Evolutionary conservation across 2,888 invertebrate genomes (phyloP).

Genomic region (Taphrorychus bicolor): DNA sequence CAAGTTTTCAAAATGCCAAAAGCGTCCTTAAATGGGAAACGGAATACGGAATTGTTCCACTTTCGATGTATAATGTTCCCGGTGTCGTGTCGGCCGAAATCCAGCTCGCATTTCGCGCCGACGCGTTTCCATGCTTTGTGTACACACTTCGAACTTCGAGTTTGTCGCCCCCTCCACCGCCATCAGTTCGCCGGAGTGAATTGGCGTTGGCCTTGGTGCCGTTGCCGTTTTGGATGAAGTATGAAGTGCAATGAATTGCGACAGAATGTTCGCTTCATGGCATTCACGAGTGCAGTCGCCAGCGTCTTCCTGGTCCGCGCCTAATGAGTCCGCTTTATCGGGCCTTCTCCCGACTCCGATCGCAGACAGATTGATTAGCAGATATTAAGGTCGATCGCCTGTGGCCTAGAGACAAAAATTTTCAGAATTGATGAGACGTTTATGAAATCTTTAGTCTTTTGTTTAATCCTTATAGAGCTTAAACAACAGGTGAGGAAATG

Average conservation of each 20-base stretch:
- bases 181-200: background rate
- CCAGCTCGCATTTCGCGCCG: background rate
- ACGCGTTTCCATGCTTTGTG: background rate
- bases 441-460: too few relatives aligned
- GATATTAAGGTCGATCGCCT: too few relatives aligned
- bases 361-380: too few relatives aligned
- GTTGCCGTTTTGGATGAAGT: background rate
- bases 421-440: too few relatives aligned
- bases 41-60: background rate
- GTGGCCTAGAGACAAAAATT: too few relatives aligned
- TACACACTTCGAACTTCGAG: background rate
- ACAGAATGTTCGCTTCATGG: background rate
- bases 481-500: too few relatives aligned
- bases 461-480: too few relatives aligned
- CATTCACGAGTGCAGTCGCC: too few relatives aligned
- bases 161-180: background rate
- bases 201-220: constrained; percentile 4
- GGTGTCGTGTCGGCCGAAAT: background rate
- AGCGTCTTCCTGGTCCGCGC: too few relatives aligned
- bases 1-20: background rate
- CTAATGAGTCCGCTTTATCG: too few relatives aligned
- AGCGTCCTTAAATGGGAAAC: background rate
- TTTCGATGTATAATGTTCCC: background rate
- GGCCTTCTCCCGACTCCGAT: too few relatives aligned
- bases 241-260: background rate